Percentiles rank a stretch among this genome's conserved stretches.
Conservation (phyloP, 2,888 invertebrate species). For the Agonopterix arenella region DNA sequence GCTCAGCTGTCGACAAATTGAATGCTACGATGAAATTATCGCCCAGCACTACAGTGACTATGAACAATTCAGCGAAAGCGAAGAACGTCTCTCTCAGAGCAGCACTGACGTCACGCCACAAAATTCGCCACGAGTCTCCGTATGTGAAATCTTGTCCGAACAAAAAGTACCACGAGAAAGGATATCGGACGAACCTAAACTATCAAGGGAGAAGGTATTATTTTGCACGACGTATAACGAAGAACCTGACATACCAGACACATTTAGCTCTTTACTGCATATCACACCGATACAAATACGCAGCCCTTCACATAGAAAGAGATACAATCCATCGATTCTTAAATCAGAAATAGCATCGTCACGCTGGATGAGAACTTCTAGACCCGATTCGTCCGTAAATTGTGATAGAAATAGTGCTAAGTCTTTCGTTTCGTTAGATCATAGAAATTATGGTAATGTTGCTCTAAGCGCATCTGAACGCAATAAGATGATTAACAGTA, state of each 20-base stretch:
- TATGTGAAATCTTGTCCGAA: slow-evolving; percentile 37
- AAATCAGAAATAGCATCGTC: slow-evolving; percentile 68
- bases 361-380: slow-evolving; percentile 59
- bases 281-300: slow-evolving; percentile 64
- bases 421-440: slow-evolving; percentile 62
- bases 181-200: slow-evolving; percentile 25
- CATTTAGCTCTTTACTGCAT: slow-evolving; percentile 62
- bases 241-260: slow-evolving; percentile 43
- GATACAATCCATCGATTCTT: slow-evolving; percentile 52
- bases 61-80: slow-evolving; percentile 60
- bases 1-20: slow-evolving; percentile 43
- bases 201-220: slow-evolving; percentile 39
- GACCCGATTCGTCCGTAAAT: slow-evolving; percentile 61
- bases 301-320: slow-evolving; percentile 50
- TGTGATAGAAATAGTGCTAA: slow-evolving; percentile 68
- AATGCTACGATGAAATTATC: slow-evolving; percentile 63
- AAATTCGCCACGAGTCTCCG: slow-evolving; percentile 56
- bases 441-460: slow-evolving; percentile 42
- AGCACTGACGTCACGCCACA: slow-evolving; percentile 65
- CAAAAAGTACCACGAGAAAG: slow-evolving; percentile 32
- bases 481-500: slow-evolving; percentile 36
- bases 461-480: slow-evolving; percentile 51
- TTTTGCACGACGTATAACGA: slow-evolving; percentile 37
- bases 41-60: slow-evolving; percentile 66
- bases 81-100: slow-evolving; percentile 61